Base-by-base conservation (phyloP, 2,113 vertebrate genomes). In the Corythornis cristatus region DNA sequence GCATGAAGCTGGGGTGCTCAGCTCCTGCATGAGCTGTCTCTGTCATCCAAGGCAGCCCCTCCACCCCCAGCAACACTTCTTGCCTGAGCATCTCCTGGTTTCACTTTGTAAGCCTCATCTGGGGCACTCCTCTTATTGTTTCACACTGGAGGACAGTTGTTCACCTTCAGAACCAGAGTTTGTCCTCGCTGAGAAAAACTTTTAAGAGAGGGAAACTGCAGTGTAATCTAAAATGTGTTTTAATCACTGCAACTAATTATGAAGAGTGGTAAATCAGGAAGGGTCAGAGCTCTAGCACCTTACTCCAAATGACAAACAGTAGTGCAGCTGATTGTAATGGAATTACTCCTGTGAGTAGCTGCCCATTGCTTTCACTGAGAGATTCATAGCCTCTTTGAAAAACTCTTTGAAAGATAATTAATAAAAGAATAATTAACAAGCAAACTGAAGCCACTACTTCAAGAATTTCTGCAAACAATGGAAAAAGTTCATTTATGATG, bases 161-260 rank as follows among this genome's bases (percentile, higher is more conserved):
- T 92, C 74, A 89, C 75, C 66, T 86, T 90, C 89, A 96, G 65
- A 88, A 81, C 18, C 35, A 15, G 65, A 89, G 21, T 83, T 90
- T 83, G 46, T 79, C 74, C 89, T 94, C 80, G 33, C 51, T 33
- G 51, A 56, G 95, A 90, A 66, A 81, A 84, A 76, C 64, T 88
- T 95, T 57, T 75, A 88, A 94, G 78, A 60, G 74, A 42, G 35
- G 16, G 56, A 94, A 87, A 94, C 56, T 81, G 89, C 89, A 92
- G 57, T 53, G 89, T 95, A 95, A 89, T 96, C 78, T 87, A 91
- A 95, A 96, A 95, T 75, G 82, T 68, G 91, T 94, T 96, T 96
- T 96, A 94, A 95, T 96, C 91, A 94, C 78, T 82, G 43, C 67
- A 87, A 80, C 93, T 96, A 96, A 96, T 96, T 96, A 95, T 88